Base-by-base conservation (phyloP, 2,113 vertebrate species). In the Stercorarius parasiticus region DNA sequence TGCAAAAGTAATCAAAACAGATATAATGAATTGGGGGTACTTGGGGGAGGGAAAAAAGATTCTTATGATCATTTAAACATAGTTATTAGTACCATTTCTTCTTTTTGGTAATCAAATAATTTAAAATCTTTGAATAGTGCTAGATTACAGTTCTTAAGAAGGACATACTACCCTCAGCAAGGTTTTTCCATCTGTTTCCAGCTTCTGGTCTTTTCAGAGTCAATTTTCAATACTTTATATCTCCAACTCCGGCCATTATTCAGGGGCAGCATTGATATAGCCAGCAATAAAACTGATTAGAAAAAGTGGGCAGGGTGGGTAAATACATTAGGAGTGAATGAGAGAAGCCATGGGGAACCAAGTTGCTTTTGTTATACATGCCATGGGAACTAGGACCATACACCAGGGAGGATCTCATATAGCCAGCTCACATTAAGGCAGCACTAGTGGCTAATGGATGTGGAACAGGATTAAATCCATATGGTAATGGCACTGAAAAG, bases 321-420 rank as follows among this genome's bases (percentile, higher is more conserved):
- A 94, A 96, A 94, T 94, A 95, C 80, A 95, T 90, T 92, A 96
- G 82, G 67, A 93, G 59, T 59, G 66, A 95, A 97, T 77, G 74
- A 89, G 43, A 87, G 73, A 96, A 96, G 90, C 50, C 58, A 66
- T 58, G 36, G 64, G 80, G 66, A 96, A 94, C n/a, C 67, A 95
- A 89, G 61, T 4, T 95, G 86, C 78, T 93, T 95, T 93, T 88
- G 69, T 93, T 90, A 83, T 72, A 71, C 56, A 82, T 81, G 93
- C 74, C 27, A 70, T 47, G 73, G 64, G 72, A 96, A 40, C 36
- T 71, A 95, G 87, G 82, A 96, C 81, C 58, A 42, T 82, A 90
- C 73, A 95, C 88, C 47, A 85, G 93, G 80, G 53, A 97, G 90
- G 65, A 94, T 91, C 78, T 93, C 67, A 84, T 25, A 77, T 15